Evolutionary conservation across 1,140 invertebrate genomes (phyloP), one percentile per base, ranked within the genome.

Genomic region (Anadara kagoshimensis): DNA sequence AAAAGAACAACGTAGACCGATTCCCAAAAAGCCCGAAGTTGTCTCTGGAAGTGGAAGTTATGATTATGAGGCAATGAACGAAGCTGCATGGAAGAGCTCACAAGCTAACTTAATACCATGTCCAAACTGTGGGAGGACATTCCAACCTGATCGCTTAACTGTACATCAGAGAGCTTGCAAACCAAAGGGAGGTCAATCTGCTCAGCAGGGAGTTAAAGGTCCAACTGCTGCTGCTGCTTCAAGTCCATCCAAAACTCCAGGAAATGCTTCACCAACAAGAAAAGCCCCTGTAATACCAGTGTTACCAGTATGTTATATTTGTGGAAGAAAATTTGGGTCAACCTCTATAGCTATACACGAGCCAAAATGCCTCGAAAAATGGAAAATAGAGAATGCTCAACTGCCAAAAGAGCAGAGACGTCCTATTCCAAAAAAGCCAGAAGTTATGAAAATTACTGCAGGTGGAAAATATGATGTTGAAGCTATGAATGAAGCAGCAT

Each of bases 301-400:
- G 18, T 88, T 89, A n/a, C 78, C 87, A 8, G 73, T 89, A 18
- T 90, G 89, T 75, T 90, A 90, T 62, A 89, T 90, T 45, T 64
- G 74, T 84, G 74, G 89, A 79, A 58, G 79, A 77, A 53, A 80
- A 73, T 29, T 64, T 75, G 73, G 73, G 22, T 59, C 92, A 0
- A 91, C 90, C 71, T 93, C 93, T 44, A 93, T 95, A 69, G 86
- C 85, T n/a, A 94, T 94, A 69, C 94, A 95, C 86, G 93, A 94
- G 82, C 93, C 93, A 1, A 93, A 95, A 78, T 95, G 94, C 82
- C 82, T 75, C 94, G 53, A 93, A 81, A 94, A 94, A 82, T 94
- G 94, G 93, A 91, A 92, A 49, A 84, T 89, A 44, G 92, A 94
- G 82, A 94, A 94, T 80, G 88, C 91, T 14, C 92, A 93, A 81